Percentiles rank a stretch among this genome's conserved stretches.
These are phyloP conservation scores for Alethe castanea DNA, from an alignment of 2,113 vertebrate species.

Conservation along the genomic window DNA sequence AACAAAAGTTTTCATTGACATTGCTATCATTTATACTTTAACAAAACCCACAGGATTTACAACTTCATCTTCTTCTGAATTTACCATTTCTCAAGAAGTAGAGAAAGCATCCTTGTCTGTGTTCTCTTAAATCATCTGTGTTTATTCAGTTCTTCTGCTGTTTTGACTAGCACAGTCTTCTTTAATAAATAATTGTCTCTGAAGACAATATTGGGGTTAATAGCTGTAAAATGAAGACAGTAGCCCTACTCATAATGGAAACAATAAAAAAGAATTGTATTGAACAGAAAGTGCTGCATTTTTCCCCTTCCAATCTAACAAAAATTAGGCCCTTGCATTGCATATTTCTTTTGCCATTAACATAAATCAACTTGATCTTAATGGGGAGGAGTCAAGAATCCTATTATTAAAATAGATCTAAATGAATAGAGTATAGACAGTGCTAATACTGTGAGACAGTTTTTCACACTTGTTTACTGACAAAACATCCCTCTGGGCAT, in stretches of 20 bases:
- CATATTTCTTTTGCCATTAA: conserved; percentile 27
- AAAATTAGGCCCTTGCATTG: background rate
- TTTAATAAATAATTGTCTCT: conserved; percentile 24
- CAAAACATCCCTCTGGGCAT: conserved; percentile 49
- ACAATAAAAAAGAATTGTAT: background rate
- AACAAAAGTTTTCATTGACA: background rate
- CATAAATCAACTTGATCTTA: conserved; percentile 50
- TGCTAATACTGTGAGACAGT: conserved; percentile 22
- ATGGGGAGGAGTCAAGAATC: conserved; percentile 55
- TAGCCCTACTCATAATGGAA: background rate
- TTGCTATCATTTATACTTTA: background rate
- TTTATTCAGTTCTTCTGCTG: background rate
- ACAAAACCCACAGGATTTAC: background rate
- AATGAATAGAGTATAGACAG: conserved; percentile 51
- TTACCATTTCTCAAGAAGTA: background rate
- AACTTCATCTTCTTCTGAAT: background rate
- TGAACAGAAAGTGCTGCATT: background rate
- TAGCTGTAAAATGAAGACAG: background rate
- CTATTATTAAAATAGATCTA: conserved; percentile 57
- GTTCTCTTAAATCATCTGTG: background rate
- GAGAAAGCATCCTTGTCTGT: background rate
- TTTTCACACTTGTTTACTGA: conserved; percentile 45
- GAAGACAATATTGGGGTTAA: background rate
- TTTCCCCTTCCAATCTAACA: background rate
- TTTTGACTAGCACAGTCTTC: background rate